Base-by-base conservation (phyloP, 2,888 invertebrate genomes). In the Sminthurinus aureus region DNA sequence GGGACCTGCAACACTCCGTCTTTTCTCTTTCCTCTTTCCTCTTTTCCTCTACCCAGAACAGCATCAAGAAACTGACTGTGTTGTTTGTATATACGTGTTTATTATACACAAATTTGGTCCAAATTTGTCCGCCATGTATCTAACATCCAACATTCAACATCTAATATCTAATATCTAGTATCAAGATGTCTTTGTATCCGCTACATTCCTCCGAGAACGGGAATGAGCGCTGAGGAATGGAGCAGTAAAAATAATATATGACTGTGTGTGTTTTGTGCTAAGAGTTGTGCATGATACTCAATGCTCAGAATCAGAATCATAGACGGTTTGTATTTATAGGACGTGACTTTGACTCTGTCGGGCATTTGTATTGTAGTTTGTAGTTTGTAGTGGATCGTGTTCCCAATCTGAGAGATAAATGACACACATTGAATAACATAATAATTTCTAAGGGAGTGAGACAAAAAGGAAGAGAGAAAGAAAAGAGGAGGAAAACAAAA, bases 371-470 rank as follows among this genome's bases (percentile, higher is more conserved):
- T 6, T 38, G 38, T 38, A 38, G 38, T 6, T 38, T 38, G 38
- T 38, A 38, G 38, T 38, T 38, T 67, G 67, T 67, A 26, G 71
- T 4, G 24, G 24, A 71, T 71, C 8, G 71, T n/a, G n/a, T n/a
- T n/a, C n/a, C n/a, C n/a, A n/a, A n/a, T n/a, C n/a, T n/a, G 71
- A 71, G 38, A 38, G 6, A 22, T 24, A 71, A 71, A 71, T 71
- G 71, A 71, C 71, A 71, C 71, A 71, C 71, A 26, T 71, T 71
- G 71, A 71, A 71, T 71, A 71, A 71, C 71, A 71, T 71, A 24
- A 26, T 71, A 71, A 71, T 58, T 11, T 13, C 9, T 8, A 8
- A 52, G 52, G 13, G 8, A 52, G 52, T 11, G 52, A 52, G 52
- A 52, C 8, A 52, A 13, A 58, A 58, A 9, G 58, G 18, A 26